Evolutionary conservation across 2,113 vertebrate species (phyloP), one percentile per base, ranked within the genome.

Genomic region (Grammomys surdaster): DNA sequence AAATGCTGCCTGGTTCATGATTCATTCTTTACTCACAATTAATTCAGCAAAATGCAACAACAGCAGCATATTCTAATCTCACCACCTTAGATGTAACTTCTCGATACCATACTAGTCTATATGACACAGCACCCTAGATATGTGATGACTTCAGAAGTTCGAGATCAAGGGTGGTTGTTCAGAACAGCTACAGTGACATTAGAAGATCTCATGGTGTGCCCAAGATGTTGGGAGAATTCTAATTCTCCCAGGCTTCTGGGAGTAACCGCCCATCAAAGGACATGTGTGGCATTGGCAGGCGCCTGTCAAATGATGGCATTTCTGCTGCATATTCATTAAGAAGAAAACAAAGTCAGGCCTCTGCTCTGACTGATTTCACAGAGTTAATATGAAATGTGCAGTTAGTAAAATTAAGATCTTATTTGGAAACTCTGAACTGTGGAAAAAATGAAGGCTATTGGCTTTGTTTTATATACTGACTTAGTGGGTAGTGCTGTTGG

Each of bases 401-500:
- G 69, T 54, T 58, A 78, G 78, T 67, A 73, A 77, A 88, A 93
- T 91, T 56, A 91, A 69, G 24, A 54, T 91, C 46, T 72, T 90
- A 56, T 69, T 82, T 87, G 24, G 89, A 95, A 95, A 95, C 76
- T 72, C 58, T 88, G 86, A 81, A 56, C 48, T 26, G 36, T 65
- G 28, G 40, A 65, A 76, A 92, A 88, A 93, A 43, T 26, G 11
- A 89, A 94, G 24, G 11, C 46, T 54, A 36, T 88, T 78, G 46
- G 28, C 43, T 36, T 88, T 76, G 58, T 65, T 87, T 89, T 94
- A 26, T 72, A 84, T 76, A 54, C 36, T 51, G 20, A 78, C n/a
- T 89, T 86, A 82, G 7, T 43, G 51, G 81, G 54, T 9, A 76
- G 60, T 56, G 33, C 51, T 86, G 51, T 89, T 67, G 85, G 24